Conservation (phyloP, 2,113 vertebrate species). For the Polypterus bichir region DNA sequence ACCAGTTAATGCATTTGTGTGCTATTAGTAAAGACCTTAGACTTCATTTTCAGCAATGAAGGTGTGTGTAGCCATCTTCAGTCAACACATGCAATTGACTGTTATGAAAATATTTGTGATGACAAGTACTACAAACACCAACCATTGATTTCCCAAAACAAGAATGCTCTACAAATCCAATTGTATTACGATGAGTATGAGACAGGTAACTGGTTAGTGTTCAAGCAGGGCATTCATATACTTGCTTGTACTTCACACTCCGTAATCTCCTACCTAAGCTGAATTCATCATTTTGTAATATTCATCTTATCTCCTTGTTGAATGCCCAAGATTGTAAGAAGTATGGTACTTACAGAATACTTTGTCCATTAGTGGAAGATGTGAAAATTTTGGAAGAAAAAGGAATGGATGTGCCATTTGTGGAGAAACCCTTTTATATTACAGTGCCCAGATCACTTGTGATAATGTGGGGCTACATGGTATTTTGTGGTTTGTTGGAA, state of each 20-base stretch:
- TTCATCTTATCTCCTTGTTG: not conserved
- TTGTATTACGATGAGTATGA: too few species aligned
- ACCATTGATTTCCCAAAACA: constrained; percentile 6
- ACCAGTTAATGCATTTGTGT: constrained; percentile 2
- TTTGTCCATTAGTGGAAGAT: not conserved
- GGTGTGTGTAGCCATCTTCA: not conserved
- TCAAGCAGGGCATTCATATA: constrained; percentile 5
- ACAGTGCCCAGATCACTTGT: not conserved
- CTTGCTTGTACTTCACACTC: constrained; percentile 8
- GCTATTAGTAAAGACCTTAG: constrained; percentile 2
- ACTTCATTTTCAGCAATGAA: constrained; percentile 11
- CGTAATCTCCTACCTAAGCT: not conserved
- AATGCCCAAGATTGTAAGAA: not conserved
- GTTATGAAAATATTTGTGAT: constrained; percentile 8
- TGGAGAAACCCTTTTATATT: not conserved
- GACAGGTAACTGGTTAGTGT: not conserved
- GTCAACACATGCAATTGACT: not conserved
- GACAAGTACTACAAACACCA: constrained; percentile 2
- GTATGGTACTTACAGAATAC: not conserved
- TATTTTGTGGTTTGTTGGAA: not conserved
- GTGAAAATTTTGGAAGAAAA: not conserved
- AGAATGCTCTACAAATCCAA: constrained; percentile 11
- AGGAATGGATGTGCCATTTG: not conserved
- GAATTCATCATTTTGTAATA: constrained; percentile 12
- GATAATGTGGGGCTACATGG: not conserved